Evolutionary conservation across 2,888 invertebrate genomes (phyloP), one percentile per base, ranked within the genome.

Genomic region (Rugalucina vietnamica): DNA sequence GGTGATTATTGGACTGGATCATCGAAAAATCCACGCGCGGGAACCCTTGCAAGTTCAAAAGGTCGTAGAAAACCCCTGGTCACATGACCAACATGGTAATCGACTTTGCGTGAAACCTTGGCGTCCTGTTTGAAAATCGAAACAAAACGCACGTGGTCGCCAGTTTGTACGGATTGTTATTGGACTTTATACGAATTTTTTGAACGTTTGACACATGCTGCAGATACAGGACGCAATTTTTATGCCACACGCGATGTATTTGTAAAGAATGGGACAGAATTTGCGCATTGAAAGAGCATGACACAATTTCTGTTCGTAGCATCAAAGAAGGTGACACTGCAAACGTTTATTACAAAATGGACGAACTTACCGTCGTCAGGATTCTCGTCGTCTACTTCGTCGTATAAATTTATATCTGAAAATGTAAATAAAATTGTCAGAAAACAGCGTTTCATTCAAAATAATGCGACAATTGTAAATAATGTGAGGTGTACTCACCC

Each of bases 401-500:
- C 91, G 89, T 93, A 93, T 85, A 93, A 91, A 89, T 93, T 91
- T 82, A 94, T 93, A 91, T 94, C 93, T 93, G 92, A 90, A 94
- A 93, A 76, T 85, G 86, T 89, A 89, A 88, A 85, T 85, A 86
- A 90, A 81, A 78, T 85, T 82, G 87, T 84, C 89, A 88, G 78
- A 85, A 87, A 87, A 84, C 86, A 90, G 87, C 87, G 86, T 87
- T 91, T 89, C 79, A 88, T 43, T 72, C 39, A 92, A 92, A 88
- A 90, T 88, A 83, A 86, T 88, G 89, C 90, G 91, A 92, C 92
- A 89, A 91, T 91, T 87, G 89, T 89, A 88, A 89, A 90, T 89
- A 91, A 92, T 91, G 91, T 92, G 92, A 93, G 92, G 92, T 91
- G 91, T 91, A 92, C 93, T 93, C 93, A 93, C 93, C 93, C 93